These are phyloP conservation scores for Folsomia candida DNA, from an alignment of 2,888 invertebrate species.

Conservation along the genomic window DNA sequence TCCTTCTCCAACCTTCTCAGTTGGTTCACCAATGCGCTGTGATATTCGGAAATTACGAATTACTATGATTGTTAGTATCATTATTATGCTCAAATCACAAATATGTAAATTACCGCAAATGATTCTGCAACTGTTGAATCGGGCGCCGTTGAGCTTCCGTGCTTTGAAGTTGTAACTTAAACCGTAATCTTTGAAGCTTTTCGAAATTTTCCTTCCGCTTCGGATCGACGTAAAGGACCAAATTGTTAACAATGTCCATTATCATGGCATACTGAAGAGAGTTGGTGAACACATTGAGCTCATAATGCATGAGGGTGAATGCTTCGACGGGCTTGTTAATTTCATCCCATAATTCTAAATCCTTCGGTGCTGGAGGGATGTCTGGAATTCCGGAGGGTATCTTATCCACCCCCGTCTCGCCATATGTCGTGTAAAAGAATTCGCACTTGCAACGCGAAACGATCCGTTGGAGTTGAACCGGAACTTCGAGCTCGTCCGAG, in stretches of 20 bases:
- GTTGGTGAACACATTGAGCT: slow-evolving; percentile 96
- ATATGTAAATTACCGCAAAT: slow-evolving; percentile 56
- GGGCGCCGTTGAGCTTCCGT: slow-evolving; percentile 88
- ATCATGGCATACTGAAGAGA: slow-evolving; percentile 92
- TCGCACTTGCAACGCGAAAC: slow-evolving; percentile 97
- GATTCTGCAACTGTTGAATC: slow-evolving; percentile 85
- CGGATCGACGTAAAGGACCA: slow-evolving; percentile 93
- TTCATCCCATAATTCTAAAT: slow-evolving; percentile 73
- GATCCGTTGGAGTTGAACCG: slow-evolving; percentile 82
- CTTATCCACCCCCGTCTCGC: slow-evolving; percentile 70
- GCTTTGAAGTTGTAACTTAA: slow-evolving; percentile 86
- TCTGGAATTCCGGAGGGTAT: slow-evolving; percentile 61
- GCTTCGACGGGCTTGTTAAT: slow-evolving; percentile 89
- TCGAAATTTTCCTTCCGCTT: slow-evolving; percentile 87
- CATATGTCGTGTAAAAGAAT: slow-evolving; percentile 94
- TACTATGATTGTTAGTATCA: not conserved
- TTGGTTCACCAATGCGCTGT: slow-evolving; percentile 67
- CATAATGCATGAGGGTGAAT: slow-evolving; percentile 96
- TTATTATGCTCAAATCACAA: not conserved
- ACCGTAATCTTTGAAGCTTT: slow-evolving; percentile 85
- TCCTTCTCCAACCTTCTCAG: slow-evolving; percentile 84
- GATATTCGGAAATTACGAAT: not conserved
- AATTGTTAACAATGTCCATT: slow-evolving; percentile 94
- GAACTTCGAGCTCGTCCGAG: slow-evolving; percentile 41
- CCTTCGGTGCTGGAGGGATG: slow-evolving; percentile 67